Evolutionary conservation across 2,113 vertebrate species (phyloP).

Genomic region (Romanogobio albipinnatus): DNA sequence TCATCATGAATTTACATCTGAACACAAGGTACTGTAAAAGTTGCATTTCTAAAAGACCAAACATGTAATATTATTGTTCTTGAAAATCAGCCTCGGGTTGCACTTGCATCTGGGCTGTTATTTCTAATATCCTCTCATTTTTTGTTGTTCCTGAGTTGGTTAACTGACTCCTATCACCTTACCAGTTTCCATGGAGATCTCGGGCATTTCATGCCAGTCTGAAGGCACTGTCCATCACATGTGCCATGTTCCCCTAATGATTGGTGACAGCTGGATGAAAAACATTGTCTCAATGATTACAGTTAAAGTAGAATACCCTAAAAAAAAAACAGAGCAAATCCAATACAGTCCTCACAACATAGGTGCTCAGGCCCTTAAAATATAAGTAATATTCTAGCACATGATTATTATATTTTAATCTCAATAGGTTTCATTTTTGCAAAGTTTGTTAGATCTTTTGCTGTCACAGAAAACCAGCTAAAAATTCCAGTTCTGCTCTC

Average conservation of each 20-base stretch:
- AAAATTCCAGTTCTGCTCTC: not conserved
- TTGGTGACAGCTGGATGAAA: not conserved
- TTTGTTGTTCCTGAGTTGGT: not conserved
- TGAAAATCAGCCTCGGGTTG: not conserved
- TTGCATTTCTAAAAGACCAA: not conserved
- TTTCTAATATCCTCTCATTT: not conserved
- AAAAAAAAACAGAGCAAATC: not conserved
- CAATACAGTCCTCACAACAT: too few relatives aligned
- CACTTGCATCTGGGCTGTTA: not conserved
- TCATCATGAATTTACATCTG: too few relatives aligned
- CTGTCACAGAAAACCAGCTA: not conserved
- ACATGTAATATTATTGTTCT: not conserved
- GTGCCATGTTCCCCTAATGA: not conserved
- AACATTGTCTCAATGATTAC: not conserved
- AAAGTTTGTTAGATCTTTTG: not conserved
- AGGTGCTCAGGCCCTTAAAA: not conserved
- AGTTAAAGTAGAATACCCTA: not conserved
- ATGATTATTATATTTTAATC: too few relatives aligned
- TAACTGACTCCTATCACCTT: not conserved
- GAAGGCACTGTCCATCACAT: not conserved
- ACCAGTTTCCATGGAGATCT: conserved; percentile 12
- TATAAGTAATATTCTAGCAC: not conserved
- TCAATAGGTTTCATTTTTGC: not conserved
- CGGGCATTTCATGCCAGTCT: not conserved
- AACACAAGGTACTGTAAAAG: not conserved